Evolutionary conservation across 1,140 invertebrate genomes (phyloP).

Genomic region (Homarus americanus): DNA sequence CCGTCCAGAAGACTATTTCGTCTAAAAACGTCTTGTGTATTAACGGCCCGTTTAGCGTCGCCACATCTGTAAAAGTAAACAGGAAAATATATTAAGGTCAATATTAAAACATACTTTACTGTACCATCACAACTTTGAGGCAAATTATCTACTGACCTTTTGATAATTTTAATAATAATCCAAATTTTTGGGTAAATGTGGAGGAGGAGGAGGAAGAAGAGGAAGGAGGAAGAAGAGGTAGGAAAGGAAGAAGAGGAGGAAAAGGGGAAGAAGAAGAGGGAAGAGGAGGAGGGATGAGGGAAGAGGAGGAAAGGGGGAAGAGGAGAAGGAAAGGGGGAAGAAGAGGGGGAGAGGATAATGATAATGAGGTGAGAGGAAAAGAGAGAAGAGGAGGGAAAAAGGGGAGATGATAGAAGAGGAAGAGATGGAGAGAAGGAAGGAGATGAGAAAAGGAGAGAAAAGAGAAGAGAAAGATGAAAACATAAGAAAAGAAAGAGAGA

Average conservation of each 20-base stretch:
- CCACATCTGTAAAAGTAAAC: constrained; percentile 64
- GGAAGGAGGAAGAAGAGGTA: background rate
- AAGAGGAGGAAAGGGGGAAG: background rate
- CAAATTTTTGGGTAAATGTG: too few relatives aligned
- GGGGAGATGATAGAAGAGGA: background rate
- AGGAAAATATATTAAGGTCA: background rate
- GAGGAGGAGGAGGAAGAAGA: too few relatives aligned
- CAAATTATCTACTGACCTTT: too few relatives aligned
- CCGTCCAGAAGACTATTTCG: constrained; percentile 98
- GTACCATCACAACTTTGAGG: too few relatives aligned
- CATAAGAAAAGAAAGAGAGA: too few relatives aligned
- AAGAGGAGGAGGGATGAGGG: background rate
- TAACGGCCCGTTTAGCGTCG: constrained; percentile 59
- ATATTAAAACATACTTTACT: too few relatives aligned
- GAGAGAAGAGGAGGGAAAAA: background rate
- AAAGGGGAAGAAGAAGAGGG: background rate
- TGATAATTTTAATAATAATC: too few relatives aligned
- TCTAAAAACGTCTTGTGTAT: constrained; percentile 92
- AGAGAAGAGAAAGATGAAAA: background rate
- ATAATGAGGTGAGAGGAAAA: background rate
- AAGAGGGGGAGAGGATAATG: background rate
- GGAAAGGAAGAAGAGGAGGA: background rate
- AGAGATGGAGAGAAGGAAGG: background rate
- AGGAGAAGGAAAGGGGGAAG: background rate
- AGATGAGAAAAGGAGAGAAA: background rate